Base-by-base conservation (phyloP, 2,113 vertebrate species). In the Cephalopterus ornatus region DNA sequence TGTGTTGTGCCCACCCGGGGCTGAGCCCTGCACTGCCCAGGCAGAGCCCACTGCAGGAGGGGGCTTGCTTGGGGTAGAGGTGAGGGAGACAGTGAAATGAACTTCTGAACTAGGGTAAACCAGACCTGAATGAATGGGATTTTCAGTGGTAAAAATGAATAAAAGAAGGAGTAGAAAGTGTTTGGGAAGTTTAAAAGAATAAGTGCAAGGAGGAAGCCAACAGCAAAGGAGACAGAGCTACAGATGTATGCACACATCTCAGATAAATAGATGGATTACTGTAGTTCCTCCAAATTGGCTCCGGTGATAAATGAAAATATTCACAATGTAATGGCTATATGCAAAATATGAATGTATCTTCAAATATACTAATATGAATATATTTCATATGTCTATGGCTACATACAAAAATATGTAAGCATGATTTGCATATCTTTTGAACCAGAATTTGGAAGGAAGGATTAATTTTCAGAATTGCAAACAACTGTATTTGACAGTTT, bases 11-110 rank as follows among this genome's bases (percentile, higher is more conserved):
- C 37, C 28, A 18, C 1, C 13, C 72, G 11, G 73, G 30, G 47
- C 46, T 9, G 15, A 63, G 28, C 49, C 32, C 72, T 2, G 1
- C 2, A 4, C 11, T 0, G 0, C 28, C 37, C 21, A 3, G 37
- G 26, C 58, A 28, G 55, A 84, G 47, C 47, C 58, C 7, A 14
- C 30, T 24, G 21, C 52, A 42, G 21, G 56, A 67, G 63, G 6
- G 39, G 18, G 20, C 14, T 68, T 44, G 21, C 32, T 8, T 27
- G 12, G 37, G 28, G 20, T 6, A 42, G n/a, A 27, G 14, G 2
- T 27, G 37, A 12, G 26, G 5, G 8, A 49, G 6, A 9, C 70
- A 42, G n/a, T 9, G 24, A 87, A 74, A 82, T 17, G 5, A 63
- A 16, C 18, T 47, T 18, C 62, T 71, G 23, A 79, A 65, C 16